These are phyloP conservation scores for Anoplolepis gracilipes DNA, from an alignment of 1,140 invertebrate genomes.

Conservation along the genomic window DNA sequence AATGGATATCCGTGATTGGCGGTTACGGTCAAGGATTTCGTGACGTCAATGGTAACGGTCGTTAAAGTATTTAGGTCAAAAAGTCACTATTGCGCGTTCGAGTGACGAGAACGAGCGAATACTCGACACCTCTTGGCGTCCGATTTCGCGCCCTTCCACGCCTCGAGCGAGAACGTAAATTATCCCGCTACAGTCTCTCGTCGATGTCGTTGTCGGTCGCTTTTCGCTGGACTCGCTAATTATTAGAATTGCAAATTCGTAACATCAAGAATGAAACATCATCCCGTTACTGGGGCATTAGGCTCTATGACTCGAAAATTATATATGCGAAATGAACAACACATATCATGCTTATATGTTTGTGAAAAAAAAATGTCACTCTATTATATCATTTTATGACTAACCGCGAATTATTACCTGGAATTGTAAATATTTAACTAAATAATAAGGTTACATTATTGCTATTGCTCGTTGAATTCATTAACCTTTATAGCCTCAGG, in stretches of 20 bases:
- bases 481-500: not conserved
- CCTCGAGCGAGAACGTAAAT: constrained; percentile 3
- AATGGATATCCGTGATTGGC: constrained; percentile 47
- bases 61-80: constrained; percentile 82
- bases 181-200: constrained; percentile 59
- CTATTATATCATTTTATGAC: not conserved
- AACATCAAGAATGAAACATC: constrained; percentile 56
- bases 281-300: constrained; percentile 79
- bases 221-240: constrained; percentile 69
- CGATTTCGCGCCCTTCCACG: constrained; percentile 55
- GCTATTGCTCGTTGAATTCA: not conserved
- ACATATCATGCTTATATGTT: not conserved
- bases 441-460: not conserved
- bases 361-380: not conserved
- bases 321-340: constrained; percentile 7
- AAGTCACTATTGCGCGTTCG: constrained; percentile 78
- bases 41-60: constrained; percentile 68
- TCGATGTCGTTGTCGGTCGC: constrained; percentile 28
- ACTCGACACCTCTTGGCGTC: constrained; percentile 45
- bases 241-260: constrained; percentile 81
- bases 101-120: constrained; percentile 55
- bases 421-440: not conserved
- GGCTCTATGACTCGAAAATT: constrained; percentile 35
- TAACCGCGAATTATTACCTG: not conserved
- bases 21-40: constrained; percentile 73